Evolutionary conservation across 2,797 vertebrate species (phyloP).

Genomic region (Chaunax sp.): DNA sequence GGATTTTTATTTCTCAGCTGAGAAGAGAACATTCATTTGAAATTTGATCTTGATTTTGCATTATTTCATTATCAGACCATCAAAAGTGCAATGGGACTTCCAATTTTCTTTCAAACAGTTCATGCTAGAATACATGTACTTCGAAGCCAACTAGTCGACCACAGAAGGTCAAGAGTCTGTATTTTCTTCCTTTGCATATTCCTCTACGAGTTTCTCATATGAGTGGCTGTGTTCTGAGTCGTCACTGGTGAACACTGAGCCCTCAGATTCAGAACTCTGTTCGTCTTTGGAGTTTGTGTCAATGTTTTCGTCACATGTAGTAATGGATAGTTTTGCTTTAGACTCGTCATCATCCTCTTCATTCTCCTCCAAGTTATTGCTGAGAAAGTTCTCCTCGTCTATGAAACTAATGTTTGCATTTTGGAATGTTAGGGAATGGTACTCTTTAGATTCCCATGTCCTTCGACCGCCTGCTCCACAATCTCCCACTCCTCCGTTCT

Average conservation of each 20-base stretch:
- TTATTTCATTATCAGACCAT: slow-evolving; percentile 25
- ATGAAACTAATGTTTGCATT: slow-evolving; percentile 92
- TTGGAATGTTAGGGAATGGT: slow-evolving; percentile 88
- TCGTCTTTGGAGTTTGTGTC: slow-evolving; percentile 88
- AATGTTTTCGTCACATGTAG: slow-evolving; percentile 83
- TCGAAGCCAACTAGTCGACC: slow-evolving; percentile 19
- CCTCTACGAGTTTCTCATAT: slow-evolving; percentile 93
- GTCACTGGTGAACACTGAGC: slow-evolving; percentile 90
- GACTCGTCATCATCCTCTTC: slow-evolving; percentile 65
- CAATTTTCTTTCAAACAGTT: slow-evolving; percentile 36
- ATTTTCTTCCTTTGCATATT: slow-evolving; percentile 89
- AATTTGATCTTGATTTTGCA: slow-evolving; percentile 38
- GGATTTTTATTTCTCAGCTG: slow-evolving; percentile 12
- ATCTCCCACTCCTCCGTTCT: slow-evolving; percentile 60
- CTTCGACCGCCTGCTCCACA: slow-evolving; percentile 66
- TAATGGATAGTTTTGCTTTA: slow-evolving; percentile 80
- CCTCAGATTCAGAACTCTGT: slow-evolving; percentile 88
- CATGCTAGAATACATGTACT: slow-evolving; percentile 43
- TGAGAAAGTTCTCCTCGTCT: slow-evolving; percentile 85
- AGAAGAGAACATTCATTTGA: slow-evolving; percentile 32
- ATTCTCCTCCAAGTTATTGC: slow-evolving; percentile 73
- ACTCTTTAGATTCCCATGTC: slow-evolving; percentile 90
- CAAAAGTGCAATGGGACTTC: slow-evolving; percentile 38
- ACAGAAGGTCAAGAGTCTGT: slow-evolving; percentile 68
- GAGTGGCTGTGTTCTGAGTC: slow-evolving; percentile 87